Evolutionary conservation across 2,888 invertebrate genomes (phyloP), one percentile per base, ranked within the genome.

Genomic region (Lasioglossum calceatum): DNA sequence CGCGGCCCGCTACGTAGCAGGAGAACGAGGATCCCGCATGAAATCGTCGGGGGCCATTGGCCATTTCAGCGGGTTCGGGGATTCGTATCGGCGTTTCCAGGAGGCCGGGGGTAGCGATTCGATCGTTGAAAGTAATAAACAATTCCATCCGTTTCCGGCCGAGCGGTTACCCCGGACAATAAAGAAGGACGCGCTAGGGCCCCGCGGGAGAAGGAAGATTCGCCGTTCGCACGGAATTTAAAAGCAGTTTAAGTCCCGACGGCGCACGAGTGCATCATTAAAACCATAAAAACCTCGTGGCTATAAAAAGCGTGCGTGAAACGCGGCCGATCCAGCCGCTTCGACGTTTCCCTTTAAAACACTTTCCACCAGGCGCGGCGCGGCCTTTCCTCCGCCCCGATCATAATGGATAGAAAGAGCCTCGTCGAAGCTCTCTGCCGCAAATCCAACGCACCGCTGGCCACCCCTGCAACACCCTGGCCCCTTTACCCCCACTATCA

Each of bases 391-490:
- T 75, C 54, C 84, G 61, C 58, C n/a, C 77, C 75, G 87, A 77
- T 80, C 88, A 88, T 90, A 91, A 91, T 91, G 91, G 89, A 89
- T 87, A 85, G 86, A 90, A 90, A 91, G 88, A 81, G 88, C 88
- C 88, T 86, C 85, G 88, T 86, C 88, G 87, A 86, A 88, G 86
- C 81, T 89, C 86, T 87, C 81, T 74, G 84, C 87, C 85, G 84
- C 85, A 89, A 90, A 91, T 89, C 87, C 90, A 83, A 81, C 77
- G 77, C 81, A 74, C 82, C 70, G 39, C 64, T 75, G 16, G 42
- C 64, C 72, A 71, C 47, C 42, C 58, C 5, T 70, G 16, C 19
- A 61, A 10, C 80, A 14, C 32, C 64, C 64, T 39, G 36, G 39
- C 12, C 39, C 36, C 70, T 39, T 36, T 36, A 36, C 70, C 70